Conservation (phyloP, 2,797 vertebrate species). For the Clamator glandarius region DNA sequence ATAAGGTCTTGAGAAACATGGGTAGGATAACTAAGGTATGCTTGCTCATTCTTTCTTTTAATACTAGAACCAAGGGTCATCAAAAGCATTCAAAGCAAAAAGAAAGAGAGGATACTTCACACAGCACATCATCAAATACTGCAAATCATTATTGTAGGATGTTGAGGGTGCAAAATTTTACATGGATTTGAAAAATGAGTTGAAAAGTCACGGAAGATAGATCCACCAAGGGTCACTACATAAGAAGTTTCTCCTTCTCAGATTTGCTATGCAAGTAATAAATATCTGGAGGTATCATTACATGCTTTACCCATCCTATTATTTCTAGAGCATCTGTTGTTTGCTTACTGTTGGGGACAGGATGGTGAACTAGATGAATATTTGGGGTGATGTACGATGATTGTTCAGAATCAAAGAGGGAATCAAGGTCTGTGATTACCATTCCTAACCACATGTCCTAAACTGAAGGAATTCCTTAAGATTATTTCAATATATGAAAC, state of each 20-base stretch:
- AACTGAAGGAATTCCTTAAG: background rate
- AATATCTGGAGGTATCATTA: background rate
- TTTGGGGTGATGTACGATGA: background rate
- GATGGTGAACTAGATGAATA: background rate
- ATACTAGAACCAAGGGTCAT: background rate
- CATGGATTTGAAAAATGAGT: background rate
- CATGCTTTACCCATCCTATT: background rate
- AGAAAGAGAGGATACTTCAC: background rate
- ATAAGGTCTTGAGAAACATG: background rate
- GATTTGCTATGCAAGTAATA: background rate
- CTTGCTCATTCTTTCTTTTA: background rate
- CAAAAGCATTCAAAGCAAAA: background rate
- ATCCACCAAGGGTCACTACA: background rate
- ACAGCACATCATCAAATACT: background rate
- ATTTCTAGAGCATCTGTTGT: background rate
- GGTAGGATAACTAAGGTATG: background rate
- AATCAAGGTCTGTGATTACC: background rate
- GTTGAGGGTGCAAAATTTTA: background rate
- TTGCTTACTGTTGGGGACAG: background rate
- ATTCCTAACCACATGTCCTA: background rate
- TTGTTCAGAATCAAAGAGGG: background rate
- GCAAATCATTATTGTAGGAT: background rate
- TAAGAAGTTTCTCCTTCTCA: background rate
- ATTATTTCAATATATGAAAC: background rate
- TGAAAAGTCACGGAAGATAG: background rate